phyloP scores from a whole-genome alignment of 2,113 vertebrate genomes.

The Microtus montanus region DNA sequence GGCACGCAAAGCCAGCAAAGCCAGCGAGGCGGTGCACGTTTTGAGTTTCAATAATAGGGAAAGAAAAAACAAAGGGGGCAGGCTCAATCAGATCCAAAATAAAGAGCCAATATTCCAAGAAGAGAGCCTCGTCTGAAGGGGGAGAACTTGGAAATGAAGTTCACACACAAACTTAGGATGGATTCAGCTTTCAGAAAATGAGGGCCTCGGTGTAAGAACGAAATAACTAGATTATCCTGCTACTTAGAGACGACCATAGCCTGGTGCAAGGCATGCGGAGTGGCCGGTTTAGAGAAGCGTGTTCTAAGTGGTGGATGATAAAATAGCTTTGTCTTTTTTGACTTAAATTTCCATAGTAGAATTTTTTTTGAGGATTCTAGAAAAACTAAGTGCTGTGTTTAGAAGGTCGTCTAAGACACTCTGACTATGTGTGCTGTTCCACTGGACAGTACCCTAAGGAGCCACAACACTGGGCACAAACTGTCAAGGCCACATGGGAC shows the following conservation, averaged over 20 bases:
- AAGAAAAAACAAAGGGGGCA: conserved; percentile 77
- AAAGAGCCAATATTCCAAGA: conserved; percentile 79
- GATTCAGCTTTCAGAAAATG: conserved; percentile 62
- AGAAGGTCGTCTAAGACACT: not conserved
- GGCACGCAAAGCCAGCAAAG: conserved; percentile 80
- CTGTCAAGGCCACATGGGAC: not conserved
- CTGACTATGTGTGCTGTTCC: not conserved
- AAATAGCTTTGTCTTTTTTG: not conserved
- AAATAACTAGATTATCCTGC: conserved; percentile 25
- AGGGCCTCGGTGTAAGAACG: conserved; percentile 17
- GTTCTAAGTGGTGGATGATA: not conserved
- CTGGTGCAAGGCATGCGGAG: not conserved
- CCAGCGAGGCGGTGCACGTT: conserved; percentile 70
- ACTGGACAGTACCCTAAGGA: not conserved
- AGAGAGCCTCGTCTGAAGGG: conserved; percentile 50
- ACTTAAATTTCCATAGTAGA: not conserved
- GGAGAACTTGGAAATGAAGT: conserved; percentile 63
- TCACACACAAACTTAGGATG: conserved; percentile 26
- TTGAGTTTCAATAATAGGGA: conserved; percentile 80
- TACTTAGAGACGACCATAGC: not conserved
- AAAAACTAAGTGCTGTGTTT: conserved; percentile 7
- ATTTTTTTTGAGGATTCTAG: not conserved
- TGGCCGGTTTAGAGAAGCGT: conserved; percentile 19
- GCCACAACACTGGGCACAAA: not conserved
- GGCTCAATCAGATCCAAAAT: conserved; percentile 76